phyloP scores from a whole-genome alignment of 35 echinoderm and acorn worm genomes.

The Ptychodera flava region DNA sequence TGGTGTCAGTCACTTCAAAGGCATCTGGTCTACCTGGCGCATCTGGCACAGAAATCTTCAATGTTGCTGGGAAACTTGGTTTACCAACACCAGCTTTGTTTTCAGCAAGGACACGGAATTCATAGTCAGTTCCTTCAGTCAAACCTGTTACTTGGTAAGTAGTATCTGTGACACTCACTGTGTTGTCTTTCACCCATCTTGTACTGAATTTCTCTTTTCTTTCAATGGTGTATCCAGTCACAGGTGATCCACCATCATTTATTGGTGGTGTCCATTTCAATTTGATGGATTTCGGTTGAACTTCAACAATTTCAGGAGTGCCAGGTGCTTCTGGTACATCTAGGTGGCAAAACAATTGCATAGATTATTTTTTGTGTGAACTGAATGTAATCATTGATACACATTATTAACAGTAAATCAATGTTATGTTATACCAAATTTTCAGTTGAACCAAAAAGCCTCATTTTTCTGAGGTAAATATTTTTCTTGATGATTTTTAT shows the following conservation, averaged over 20 bases:
- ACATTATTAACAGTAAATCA: no score
- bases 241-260: not conserved
- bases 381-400: no score
- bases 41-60: conserved; percentile 21
- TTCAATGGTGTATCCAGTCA: not conserved
- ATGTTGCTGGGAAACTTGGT: conserved; percentile 32
- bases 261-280: not conserved
- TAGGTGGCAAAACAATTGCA: not conserved
- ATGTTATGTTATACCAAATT: no score
- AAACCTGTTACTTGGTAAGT: conserved; percentile 51
- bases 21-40: not conserved
- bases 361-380: no score
- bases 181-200: not conserved
- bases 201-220: not conserved
- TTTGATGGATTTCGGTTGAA: not conserved
- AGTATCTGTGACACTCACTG: conserved; percentile 38
- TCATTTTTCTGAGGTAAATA: no score
- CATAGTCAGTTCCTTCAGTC: conserved; percentile 51
- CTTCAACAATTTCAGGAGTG: not conserved
- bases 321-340: not conserved
- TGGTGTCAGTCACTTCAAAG: not conserved
- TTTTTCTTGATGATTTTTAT: no score
- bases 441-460: no score
- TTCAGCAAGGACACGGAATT: conserved; percentile 51
- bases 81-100: conserved; percentile 54